These are phyloP conservation scores for Gadus chalcogrammus DNA, from an alignment of 2,113 vertebrate species.

Conservation along the genomic window DNA sequence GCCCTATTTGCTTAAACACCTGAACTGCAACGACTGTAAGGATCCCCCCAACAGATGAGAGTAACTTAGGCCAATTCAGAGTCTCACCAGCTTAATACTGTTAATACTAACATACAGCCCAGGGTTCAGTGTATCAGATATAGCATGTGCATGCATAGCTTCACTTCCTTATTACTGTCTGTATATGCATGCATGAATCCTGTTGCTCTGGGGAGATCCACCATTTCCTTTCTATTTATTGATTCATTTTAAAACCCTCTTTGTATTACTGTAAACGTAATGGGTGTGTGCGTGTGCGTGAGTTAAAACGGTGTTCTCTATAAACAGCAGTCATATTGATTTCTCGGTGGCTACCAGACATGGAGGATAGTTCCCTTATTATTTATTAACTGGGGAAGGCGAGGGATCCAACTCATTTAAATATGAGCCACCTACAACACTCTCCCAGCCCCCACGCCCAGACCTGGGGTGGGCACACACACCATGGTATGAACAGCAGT, in stretches of 20 bases:
- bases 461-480: neutral
- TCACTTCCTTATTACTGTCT: no score
- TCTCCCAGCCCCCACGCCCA: neutral
- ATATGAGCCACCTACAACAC: constrained; percentile 22
- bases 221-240: constrained; percentile 27
- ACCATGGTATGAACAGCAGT: no score
- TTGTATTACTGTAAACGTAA: neutral
- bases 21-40: no score
- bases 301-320: neutral
- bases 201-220: neutral
- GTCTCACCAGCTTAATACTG: no score
- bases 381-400: constrained; percentile 37
- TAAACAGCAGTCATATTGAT: constrained; percentile 28
- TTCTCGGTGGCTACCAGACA: constrained; percentile 35
- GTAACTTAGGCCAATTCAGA: no score
- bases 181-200: neutral
- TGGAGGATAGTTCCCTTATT: constrained; percentile 28
- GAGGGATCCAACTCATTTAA: constrained; percentile 35
- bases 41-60: no score
- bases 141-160: no score
- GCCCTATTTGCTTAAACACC: no score
- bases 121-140: no score
- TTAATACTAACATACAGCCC: no score
- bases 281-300: constrained; percentile 13
- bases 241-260: constrained; percentile 9